Evolutionary conservation across 2,888 invertebrate genomes (phyloP).

Genomic region (Drosophila aldrichi): DNA sequence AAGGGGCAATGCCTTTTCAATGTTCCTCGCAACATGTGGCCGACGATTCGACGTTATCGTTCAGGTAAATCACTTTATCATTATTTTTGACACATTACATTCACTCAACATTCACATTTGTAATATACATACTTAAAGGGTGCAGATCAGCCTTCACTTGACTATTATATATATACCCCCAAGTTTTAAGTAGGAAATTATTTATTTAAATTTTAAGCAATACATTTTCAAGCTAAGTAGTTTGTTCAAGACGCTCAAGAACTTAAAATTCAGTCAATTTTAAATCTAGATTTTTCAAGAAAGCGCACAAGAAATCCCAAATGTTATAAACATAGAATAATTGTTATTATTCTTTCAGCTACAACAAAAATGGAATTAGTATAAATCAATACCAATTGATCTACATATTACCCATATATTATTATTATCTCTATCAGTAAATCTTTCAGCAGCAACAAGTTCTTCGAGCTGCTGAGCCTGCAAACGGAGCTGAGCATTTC

Average conservation of each 20-base stretch:
- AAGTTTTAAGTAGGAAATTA: too few species aligned
- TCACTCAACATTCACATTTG: not conserved
- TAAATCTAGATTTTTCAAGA: too few species aligned
- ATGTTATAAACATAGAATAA: too few species aligned
- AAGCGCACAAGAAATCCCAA: too few species aligned
- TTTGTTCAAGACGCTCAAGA: too few species aligned
- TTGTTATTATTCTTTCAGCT: too few species aligned
- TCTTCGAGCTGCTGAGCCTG: slow-evolving; percentile 1
- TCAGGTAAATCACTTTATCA: not conserved
- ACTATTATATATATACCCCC: not conserved
- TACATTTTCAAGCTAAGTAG: too few species aligned
- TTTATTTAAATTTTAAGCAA: too few species aligned
- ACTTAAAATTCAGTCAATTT: too few species aligned
- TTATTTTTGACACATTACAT: too few species aligned
- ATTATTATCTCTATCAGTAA: not conserved
- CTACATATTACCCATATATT: not conserved
- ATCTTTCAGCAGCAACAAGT: slow-evolving; percentile 19
- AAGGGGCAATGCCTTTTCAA: not conserved
- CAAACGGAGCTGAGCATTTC: not conserved
- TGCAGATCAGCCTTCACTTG: not conserved
- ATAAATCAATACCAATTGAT: not conserved
- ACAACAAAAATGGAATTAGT: too few species aligned
- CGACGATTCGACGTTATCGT: not conserved
- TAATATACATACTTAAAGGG: not conserved
- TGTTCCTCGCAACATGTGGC: not conserved